These are phyloP conservation scores for Bufo bufo DNA, from an alignment of 2,113 vertebrate genomes.

Conservation along the genomic window DNA sequence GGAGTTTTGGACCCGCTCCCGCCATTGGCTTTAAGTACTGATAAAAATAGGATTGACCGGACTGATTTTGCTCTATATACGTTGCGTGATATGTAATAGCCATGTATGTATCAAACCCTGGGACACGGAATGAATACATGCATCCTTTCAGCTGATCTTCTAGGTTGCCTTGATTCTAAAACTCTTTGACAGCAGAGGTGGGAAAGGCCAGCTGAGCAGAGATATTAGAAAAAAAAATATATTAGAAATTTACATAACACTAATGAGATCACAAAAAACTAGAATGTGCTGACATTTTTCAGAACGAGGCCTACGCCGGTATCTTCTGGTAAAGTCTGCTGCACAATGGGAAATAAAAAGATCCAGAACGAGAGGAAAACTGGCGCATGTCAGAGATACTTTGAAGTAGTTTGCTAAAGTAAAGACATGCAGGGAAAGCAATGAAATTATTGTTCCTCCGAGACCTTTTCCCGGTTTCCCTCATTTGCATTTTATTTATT, in stretches of 20 bases:
- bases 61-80: too few species aligned
- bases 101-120: neutral
- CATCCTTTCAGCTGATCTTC: neutral
- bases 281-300: slow-evolving; percentile 23
- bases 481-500: slow-evolving; percentile 29
- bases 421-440: slow-evolving; percentile 9
- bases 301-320: neutral
- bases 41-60: too few species aligned
- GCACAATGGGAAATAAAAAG: neutral
- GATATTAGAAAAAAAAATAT: neutral
- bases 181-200: neutral
- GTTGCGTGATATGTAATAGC: neutral
- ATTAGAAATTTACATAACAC: neutral
- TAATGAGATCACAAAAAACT: slow-evolving; percentile 21
- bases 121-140: neutral
- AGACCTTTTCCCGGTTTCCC: neutral
- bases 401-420: slow-evolving; percentile 18
- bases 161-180: neutral
- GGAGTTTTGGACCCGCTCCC: too few species aligned
- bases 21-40: too few species aligned
- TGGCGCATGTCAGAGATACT: neutral
- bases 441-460: slow-evolving; percentile 3
- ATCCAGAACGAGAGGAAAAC: neutral
- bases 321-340: neutral
- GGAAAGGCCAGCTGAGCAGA: neutral